Percentiles rank a stretch among this genome's conserved stretches.
These are phyloP conservation scores for Xiphias gladius DNA, from an alignment of 2,113 vertebrate genomes.

Conservation along the genomic window DNA sequence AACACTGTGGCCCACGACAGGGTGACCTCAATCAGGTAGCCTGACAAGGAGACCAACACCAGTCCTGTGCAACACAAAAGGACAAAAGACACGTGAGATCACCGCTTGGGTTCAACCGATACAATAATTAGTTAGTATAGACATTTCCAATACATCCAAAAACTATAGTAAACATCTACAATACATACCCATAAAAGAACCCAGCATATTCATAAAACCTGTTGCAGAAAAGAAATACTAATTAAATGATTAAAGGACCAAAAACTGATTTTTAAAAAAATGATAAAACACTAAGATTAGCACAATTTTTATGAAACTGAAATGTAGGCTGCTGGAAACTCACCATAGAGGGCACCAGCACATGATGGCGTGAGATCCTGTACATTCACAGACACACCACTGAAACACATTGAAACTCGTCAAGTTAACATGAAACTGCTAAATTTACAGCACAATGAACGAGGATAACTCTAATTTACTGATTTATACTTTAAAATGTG, in stretches of 20 bases:
- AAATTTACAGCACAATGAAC: not conserved
- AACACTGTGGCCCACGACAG: slow-evolving; percentile 89
- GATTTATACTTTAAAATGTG: not conserved
- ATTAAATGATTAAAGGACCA: not conserved
- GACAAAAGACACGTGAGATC: not conserved
- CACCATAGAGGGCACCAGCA: slow-evolving; percentile 91
- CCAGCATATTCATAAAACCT: slow-evolving; percentile 94
- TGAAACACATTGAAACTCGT: slow-evolving; percentile 62
- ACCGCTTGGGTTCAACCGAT: no score
- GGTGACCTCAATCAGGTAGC: slow-evolving; percentile 89
- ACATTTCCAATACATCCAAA: not conserved
- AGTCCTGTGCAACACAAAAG: slow-evolving; percentile 79
- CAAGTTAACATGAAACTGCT: not conserved
- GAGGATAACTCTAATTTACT: not conserved
- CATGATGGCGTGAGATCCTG: slow-evolving; percentile 93
- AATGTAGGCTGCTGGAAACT: slow-evolving; percentile 54
- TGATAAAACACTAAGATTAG: not conserved
- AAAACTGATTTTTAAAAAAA: not conserved
- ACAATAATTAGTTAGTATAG: not conserved
- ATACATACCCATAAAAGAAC: slow-evolving; percentile 89
- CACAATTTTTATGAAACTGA: not conserved
- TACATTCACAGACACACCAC: slow-evolving; percentile 91
- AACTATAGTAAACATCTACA: not conserved
- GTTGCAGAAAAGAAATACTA: slow-evolving; percentile 19
- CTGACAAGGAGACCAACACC: slow-evolving; percentile 88